These are phyloP conservation scores for Folsomia manolachei DNA, from an alignment of 2,888 invertebrate genomes.

Conservation along the genomic window DNA sequence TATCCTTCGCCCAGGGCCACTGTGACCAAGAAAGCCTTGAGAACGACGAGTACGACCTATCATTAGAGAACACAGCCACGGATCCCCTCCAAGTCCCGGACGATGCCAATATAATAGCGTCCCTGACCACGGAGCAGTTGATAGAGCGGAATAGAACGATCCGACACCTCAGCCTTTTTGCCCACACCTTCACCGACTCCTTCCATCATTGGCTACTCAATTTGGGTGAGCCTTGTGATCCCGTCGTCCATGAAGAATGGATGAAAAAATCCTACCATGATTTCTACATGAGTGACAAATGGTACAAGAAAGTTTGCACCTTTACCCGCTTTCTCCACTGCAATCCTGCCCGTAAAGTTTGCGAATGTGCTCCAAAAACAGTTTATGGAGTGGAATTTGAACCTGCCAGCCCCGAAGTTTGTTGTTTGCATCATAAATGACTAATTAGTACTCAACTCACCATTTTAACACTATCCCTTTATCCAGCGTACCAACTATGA, in stretches of 20 bases:
- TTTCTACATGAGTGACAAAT: not conserved
- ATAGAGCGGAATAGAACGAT: not conserved
- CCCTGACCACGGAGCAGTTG: not conserved
- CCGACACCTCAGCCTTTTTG: not conserved
- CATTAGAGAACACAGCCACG: not conserved
- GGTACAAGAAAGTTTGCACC: not conserved
- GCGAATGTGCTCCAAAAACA: not conserved
- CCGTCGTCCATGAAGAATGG: not conserved
- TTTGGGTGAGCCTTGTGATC: not conserved
- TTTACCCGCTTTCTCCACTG: constrained; percentile 1
- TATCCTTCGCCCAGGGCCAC: not conserved
- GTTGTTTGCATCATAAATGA: too few relatives aligned
- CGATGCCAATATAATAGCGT: too few relatives aligned
- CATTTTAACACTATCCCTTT: not conserved
- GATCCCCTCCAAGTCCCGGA: not conserved
- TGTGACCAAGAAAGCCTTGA: not conserved
- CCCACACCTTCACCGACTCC: not conserved
- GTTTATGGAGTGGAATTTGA: not conserved
- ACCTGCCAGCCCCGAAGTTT: not conserved
- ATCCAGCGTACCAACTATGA: too few relatives aligned
- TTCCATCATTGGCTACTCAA: not conserved
- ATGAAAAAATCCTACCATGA: not conserved
- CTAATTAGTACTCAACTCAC: not conserved
- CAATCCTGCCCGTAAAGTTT: not conserved
- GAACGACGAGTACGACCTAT: not conserved